Evolutionary conservation across 2,888 invertebrate species (phyloP), one percentile per base, ranked within the genome.

Genomic region (Alcis repandata): DNA sequence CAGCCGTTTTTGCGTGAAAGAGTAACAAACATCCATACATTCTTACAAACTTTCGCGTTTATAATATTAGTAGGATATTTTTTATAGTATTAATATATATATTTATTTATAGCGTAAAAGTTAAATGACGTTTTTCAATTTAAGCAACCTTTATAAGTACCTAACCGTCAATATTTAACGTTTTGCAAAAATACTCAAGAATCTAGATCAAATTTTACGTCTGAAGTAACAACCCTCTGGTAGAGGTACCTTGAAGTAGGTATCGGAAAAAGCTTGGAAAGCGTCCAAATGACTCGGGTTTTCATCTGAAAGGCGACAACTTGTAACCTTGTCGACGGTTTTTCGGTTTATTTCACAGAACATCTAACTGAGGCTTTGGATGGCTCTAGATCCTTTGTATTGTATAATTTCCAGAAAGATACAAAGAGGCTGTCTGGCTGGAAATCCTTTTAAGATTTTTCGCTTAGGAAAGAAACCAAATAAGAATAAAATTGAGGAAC

Each of bases 181-280:
- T n/a, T 15, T 15, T 7, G 6, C 7, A 17, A n/a, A 4, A 19
- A 36, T 40, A 9, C 20, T 19, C 32, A 43, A 40, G 20, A 22
- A 52, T 36, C 33, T 53, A 52, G 60, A 52, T 60, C 52, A 45
- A 60, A 63, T 63, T 52, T 57, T 58, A 57, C 53, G 53, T 52
- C 59, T 53, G 57, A 36, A 40, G 60, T 38, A 61, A 32, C 32
- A 48, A 57, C 62, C 59, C 46, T 53, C 69, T 67, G 64, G 69
- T 58, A 51, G 66, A 69, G 65, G 61, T 76, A 75, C 68, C 20
- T 33, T 60, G 67, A 65, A 38, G 57, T 57, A 52, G 49, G 63
- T 70, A 70, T 74, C 59, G 65, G 68, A 70, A 76, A 78, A 76
- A 60, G 63, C 70, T 78, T 82, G 82, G 80, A 81, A 75, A 69